Base-by-base conservation (phyloP, 2,113 vertebrate species). In the Alexandromys fortis region DNA sequence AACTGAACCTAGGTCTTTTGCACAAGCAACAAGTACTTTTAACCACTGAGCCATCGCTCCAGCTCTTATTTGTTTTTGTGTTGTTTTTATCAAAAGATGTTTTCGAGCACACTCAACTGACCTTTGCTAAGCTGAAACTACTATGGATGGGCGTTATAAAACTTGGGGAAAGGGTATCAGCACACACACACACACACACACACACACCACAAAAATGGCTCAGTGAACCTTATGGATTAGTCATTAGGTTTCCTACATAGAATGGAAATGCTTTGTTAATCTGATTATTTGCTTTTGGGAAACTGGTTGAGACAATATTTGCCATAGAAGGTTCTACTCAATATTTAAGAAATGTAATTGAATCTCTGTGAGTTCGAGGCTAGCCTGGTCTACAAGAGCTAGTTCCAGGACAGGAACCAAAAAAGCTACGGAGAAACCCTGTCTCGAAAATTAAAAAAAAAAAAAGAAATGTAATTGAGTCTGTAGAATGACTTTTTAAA, bases 341-440 rank as follows among this genome's bases (percentile, higher is more conserved):
- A 83, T 91, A 79, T 85, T 81, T 90, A 35, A 91, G 90, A 10
- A 55, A n/a, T 81, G 83, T 97, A 87, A 94, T 38, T 81, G 58
- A 95, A 3, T 65, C 10, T 49, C 47, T 49, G 47, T 49, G 10
- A 49, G 47, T 49, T 49, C 10, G 47, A 49, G 47, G 47, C 9
- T 10, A 49, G 47, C 47, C 1, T 49, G 47, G 10, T 49, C 47
- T 49, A 47, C 47, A 47, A 47, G 47, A 47, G 7, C 47, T 47
- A 47, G 47, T 47, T 47, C 47, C 47, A 47, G 47, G 47, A 47
- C 47, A 47, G 47, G 47, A 47, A 47, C 47, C 47, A 47, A 47
- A 47, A 47, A 47, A 47, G 47, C 47, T 47, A 47, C 9, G 47
- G 47, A 47, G 47, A 47, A 47, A 47, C 47, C 47, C 47, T 47